A percentile compares a stretch with the other conserved stretches of the same genome.
These are phyloP conservation scores for Diglossa cyanea DNA, from an alignment of 2,797 vertebrate species.

Conservation along the genomic window DNA sequence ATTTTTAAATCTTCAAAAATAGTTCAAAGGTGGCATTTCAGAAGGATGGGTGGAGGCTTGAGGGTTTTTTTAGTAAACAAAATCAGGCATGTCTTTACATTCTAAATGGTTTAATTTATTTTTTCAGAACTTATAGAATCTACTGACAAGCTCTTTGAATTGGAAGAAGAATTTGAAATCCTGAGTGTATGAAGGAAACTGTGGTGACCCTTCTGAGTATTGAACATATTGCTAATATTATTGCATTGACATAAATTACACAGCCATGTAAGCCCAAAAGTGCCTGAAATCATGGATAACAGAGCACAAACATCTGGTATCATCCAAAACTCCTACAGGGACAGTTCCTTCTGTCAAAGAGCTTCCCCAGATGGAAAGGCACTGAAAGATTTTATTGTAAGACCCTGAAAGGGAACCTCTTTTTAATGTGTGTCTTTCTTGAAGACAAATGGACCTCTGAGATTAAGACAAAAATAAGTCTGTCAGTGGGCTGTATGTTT, in stretches of 20 bases:
- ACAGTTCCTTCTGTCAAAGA: background rate
- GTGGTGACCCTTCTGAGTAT: conserved; percentile 27
- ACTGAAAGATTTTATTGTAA: background rate
- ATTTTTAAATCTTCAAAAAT: background rate
- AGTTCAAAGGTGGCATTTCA: background rate
- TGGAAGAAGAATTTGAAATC: conserved; percentile 90
- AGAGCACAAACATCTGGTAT: conserved; percentile 67
- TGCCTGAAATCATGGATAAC: conserved; percentile 73
- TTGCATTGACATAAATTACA: conserved; percentile 62
- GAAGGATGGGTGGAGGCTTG: background rate
- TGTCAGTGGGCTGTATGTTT: background rate
- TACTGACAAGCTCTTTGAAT: conserved; percentile 84
- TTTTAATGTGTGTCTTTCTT: background rate
- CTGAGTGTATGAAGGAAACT: conserved; percentile 78
- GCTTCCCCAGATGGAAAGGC: conserved; percentile 3
- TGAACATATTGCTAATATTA: conserved; percentile 36
- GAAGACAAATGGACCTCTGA: conserved; percentile 13
- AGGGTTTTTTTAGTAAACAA: background rate
- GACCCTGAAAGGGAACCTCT: background rate
- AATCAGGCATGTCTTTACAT: background rate
- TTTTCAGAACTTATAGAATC: conserved; percentile 86
- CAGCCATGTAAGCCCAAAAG: conserved; percentile 79
- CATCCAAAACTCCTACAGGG: conserved; percentile 49
- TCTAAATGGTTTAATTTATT: background rate
- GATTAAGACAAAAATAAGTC: background rate